Evolutionary conservation across 2,888 invertebrate species (phyloP), one percentile per base, ranked within the genome.

Genomic region (Onchidella celtica): DNA sequence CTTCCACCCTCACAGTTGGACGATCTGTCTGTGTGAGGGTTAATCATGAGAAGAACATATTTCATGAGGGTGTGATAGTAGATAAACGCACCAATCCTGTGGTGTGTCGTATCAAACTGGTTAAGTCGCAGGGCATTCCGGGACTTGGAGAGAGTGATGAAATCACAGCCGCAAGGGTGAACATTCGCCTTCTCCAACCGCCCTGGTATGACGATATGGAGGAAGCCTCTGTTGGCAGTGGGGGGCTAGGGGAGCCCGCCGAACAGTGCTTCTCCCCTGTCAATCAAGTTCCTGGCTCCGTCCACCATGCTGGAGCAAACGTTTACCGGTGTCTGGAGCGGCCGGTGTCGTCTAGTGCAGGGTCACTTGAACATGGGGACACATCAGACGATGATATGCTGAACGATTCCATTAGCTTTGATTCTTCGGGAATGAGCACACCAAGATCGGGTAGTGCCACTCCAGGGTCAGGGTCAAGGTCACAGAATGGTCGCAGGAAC

Each of bases 141-240:
- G 61, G 61, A 2, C 14, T 27, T 3, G 32, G 17, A 6, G 47
- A 73, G 21, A 68, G 3, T 21, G 86, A 88, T 36, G 87, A 87
- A 29, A 87, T 90, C n/a, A 95, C 96, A 89, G 97, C 98, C 85
- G 96, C 97, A 91, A 95, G 99, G 57, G 97, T 98, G 3, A 97
- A 98, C 93, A 94, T 99, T 83, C 95, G 99, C 34, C 95, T 99
- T 36, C 94, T 98, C 86, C 95, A 96, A 91, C 98, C 98, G 24
- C 99, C 99, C 0, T 99, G 99, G 99, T 97, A 96, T 94, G 99
- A 99, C 90, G 99, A 99, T 94, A 93, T 99, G 82, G 97, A 92
- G 74, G 92, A 92, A 61, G 78, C 70, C 32, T 32, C 78, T 38
- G 47, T 57, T n/a, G 40, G 61, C 6, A 17, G 83, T 78, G 40